These are phyloP conservation scores for Sandelia bainsii DNA, from an alignment of 2,797 vertebrate genomes.

Conservation along the genomic window DNA sequence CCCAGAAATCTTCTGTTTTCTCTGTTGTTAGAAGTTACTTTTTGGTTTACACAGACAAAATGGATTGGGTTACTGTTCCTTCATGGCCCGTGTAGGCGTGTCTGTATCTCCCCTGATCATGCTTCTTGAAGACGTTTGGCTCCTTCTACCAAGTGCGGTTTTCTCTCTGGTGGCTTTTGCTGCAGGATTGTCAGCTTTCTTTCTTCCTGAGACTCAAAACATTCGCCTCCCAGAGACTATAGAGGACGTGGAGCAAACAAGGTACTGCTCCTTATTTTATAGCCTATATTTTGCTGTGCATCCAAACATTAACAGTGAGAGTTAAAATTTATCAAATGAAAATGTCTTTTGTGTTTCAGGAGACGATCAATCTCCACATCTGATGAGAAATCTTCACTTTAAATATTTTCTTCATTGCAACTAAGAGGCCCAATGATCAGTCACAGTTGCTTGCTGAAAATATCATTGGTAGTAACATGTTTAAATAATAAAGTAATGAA, in stretches of 20 bases:
- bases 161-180: conserved; percentile 62
- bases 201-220: conserved; percentile 74
- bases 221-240: conserved; percentile 73
- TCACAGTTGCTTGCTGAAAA: not conserved
- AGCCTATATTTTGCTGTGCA: not conserved
- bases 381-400: conserved; percentile 20
- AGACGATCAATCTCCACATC: conserved; percentile 51
- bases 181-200: conserved; percentile 41
- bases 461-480: not conserved
- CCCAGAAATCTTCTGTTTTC: not conserved
- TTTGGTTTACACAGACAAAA: conserved; percentile 71
- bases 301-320: not conserved
- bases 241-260: conserved; percentile 73
- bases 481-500: too few relatives aligned
- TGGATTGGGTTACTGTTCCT: conserved; percentile 76
- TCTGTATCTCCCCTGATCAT: conserved; percentile 72
- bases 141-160: conserved; percentile 52
- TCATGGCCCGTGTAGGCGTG: conserved; percentile 71
- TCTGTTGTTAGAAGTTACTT: not conserved
- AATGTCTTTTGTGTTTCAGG: conserved; percentile 50
- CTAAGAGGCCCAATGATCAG: not conserved
- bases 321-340: not conserved
- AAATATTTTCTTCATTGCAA: not conserved
- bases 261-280: conserved; percentile 31
- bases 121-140: conserved; percentile 74